A percentile compares a stretch with the other conserved stretches of the same genome.
These are phyloP conservation scores for Neodiprion fabricii DNA, from an alignment of 1,140 invertebrate species.

Conservation along the genomic window DNA sequence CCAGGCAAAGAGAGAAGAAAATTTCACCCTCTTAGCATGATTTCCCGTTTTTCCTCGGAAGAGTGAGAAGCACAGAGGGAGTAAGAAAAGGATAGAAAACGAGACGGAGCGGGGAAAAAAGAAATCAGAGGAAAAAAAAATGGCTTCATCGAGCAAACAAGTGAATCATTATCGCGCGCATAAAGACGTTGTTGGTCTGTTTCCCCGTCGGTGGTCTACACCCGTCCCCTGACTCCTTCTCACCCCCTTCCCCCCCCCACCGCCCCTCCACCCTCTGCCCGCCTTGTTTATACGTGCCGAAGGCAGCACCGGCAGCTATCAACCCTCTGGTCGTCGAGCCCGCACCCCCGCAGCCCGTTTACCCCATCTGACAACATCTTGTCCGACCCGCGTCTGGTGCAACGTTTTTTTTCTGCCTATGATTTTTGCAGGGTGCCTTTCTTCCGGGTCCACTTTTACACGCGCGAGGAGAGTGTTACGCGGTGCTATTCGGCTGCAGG, in stretches of 20 bases:
- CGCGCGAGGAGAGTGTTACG: no score
- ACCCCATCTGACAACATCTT: background rate
- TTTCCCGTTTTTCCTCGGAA: no score
- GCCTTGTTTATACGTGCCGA: constrained; percentile 13
- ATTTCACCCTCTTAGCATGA: no score
- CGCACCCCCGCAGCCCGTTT: background rate
- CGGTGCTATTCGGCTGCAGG: no score
- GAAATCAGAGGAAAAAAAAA: constrained; percentile 25
- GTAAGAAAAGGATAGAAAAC: background rate
- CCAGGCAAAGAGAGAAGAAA: no score
- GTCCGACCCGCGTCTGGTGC: background rate
- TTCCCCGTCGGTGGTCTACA: constrained; percentile 27
- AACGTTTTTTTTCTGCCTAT: background rate
- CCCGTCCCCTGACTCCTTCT: constrained; percentile 8
- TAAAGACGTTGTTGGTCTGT: constrained; percentile 30
- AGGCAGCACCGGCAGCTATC: background rate
- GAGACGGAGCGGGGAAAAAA: background rate
- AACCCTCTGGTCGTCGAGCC: background rate
- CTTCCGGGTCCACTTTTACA: background rate
- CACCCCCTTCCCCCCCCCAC: background rate
- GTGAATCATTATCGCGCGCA: constrained; percentile 39
- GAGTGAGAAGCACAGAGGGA: background rate
- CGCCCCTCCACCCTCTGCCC: background rate
- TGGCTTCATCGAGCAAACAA: constrained; percentile 41
- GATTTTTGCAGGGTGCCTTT: background rate